Base-by-base conservation (phyloP, 2,113 vertebrate genomes). In the Antechinus stuartii region DNA sequence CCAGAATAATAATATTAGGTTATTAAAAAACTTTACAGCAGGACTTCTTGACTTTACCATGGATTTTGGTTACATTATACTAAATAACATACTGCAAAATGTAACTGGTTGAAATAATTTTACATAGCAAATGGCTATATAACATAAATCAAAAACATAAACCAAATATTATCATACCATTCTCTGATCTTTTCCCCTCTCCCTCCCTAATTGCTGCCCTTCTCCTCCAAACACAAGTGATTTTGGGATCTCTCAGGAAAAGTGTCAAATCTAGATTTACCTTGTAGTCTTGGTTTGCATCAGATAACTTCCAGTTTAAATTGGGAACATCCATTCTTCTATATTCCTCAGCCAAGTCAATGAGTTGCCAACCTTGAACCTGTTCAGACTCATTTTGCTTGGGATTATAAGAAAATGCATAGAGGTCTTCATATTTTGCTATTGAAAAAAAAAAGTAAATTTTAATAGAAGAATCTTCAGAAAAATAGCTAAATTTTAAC, bases 401-500 rank as follows among this genome's bases (percentile, higher is more conserved):
- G 92, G 99, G 99, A 98, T 99, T 99, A 97, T 99, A 99, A 92
- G 99, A 99, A 98, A 99, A 99, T 0, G 99, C 99, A 91, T 99
- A 99, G 4, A 99, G 99, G 94, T 99, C 99, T 94, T 99, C 99
- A 1, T 99, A 99, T 76, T 98, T 98, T 68, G 98, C 99, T 99
- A 96, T n/a, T 91, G n/a, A 61, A 92, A 5, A 61, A 12, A 12
- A 96, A 95, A 92, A 26, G 42, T 22, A 95, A 61, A 94, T 54
- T 52, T 96, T 94, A 91, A 52, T 90, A 90, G 26, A 54, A 25
- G 6, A 94, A 96, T 27, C 68, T 91, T 42, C 6, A 93, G 91
- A 47, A 35, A 94, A 54, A 56, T 56, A 96, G 42, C 11, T 25
- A 84, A 5, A 30, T n/a, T 95, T 42, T 3, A 3, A 55, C n/a